Evolutionary conservation across 2,888 invertebrate genomes (phyloP), one percentile per base, ranked within the genome.

Genomic region (Entomobrya proxima): DNA sequence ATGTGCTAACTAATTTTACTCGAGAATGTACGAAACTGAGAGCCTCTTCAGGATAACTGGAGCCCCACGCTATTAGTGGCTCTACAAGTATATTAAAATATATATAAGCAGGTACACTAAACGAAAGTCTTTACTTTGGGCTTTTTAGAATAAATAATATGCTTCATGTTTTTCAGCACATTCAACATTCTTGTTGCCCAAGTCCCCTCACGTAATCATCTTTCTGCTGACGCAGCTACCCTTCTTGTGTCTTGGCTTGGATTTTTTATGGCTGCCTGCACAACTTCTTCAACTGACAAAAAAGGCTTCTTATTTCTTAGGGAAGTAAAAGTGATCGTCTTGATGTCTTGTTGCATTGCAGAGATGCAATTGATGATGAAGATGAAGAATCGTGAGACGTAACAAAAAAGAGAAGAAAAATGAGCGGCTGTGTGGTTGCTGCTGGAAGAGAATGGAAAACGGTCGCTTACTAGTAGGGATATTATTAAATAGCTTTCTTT

Each of bases 161-260:
- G 78, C 67, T 78, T 78, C 78, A 64, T 79, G 67, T 79, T 79
- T 79, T 79, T 79, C 79, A 79, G 79, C 79, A 79, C 67, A 67
- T 55, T 79, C 52, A 47, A 47, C 47, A n/a, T n/a, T n/a, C n/a
- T n/a, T n/a, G n/a, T 35, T n/a, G 32, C 61, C 21, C 64, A 79
- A 67, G 64, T 67, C 79, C 79, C 78, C 79, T n/a, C 69, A 40
- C 69, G 13, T 69, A 24, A 24, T 18, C 18, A 15, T 24, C 69
- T 21, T 44, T 5, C 9, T 37, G n/a, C n/a, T n/a, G n/a, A n/a
- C n/a, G n/a, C n/a, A n/a, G 69, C 44, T 50, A 67, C 67, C 67
- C 47, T 61, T 44, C 44, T n/a, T n/a, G n/a, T n/a, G n/a, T n/a
- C n/a, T n/a, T n/a, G n/a, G 18, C 44, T 32, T 7, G 1, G 50